Percentiles rank a stretch among this genome's conserved stretches.
Conservation (phyloP, 1,140 invertebrate genomes). For the Drosophila azteca region DNA sequence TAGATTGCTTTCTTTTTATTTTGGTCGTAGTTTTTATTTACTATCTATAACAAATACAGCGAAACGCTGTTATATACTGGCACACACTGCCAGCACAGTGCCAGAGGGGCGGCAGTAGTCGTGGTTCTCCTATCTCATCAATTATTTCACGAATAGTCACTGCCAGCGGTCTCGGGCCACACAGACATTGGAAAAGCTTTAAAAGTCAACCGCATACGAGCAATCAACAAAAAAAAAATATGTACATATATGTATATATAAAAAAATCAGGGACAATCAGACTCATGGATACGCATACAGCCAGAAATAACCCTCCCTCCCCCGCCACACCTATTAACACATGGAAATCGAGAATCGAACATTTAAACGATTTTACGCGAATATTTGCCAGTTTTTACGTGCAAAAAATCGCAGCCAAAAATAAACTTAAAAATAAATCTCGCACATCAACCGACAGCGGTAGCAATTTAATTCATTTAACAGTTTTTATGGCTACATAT, state of each 20-base stretch:
- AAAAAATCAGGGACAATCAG: slow-evolving; percentile 3
- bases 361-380: neutral
- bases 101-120: slow-evolving; percentile 7
- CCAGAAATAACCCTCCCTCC: too few species aligned
- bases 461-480: too few species aligned
- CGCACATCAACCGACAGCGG: too few species aligned
- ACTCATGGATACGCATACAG: neutral
- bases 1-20: slow-evolving; percentile 30
- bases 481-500: too few species aligned
- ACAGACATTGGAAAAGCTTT: slow-evolving; percentile 37
- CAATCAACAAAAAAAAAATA: too few species aligned
- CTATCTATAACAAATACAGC: slow-evolving; percentile 12
- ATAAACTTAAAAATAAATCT: neutral
- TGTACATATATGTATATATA: too few species aligned
- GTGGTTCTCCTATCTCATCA: slow-evolving; percentile 43
- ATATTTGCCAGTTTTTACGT: neutral
- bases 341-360: slow-evolving; percentile 1
- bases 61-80: slow-evolving; percentile 6
- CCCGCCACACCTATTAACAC: neutral
- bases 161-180: neutral
- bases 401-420: neutral
- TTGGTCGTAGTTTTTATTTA: neutral
- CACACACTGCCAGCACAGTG: neutral
- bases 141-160: slow-evolving; percentile 40
- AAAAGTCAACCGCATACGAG: slow-evolving; percentile 31